Evolutionary conservation across 1,140 invertebrate genomes (phyloP), one percentile per base, ranked within the genome.

Genomic region (Rhyacophila brunnea): DNA sequence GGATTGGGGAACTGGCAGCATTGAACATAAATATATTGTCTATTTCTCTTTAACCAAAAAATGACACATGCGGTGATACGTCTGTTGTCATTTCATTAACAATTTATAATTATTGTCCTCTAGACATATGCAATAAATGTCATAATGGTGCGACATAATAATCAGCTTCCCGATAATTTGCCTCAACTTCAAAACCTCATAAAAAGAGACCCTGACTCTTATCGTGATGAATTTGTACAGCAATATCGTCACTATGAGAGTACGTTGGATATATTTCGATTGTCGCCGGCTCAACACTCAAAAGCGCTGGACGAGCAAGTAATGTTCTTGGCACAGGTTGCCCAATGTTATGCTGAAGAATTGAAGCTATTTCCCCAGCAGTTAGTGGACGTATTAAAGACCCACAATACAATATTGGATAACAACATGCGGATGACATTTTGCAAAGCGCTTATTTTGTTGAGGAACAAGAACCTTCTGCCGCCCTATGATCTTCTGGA

Each of bases 141-240:
- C 23, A 28, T 5, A 28, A 88, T 88, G 86, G 85, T 86, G 60
- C 80, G 87, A 42, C 87, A 91, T 60, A 93, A 93, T 70, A 95
- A 94, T 80, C 91, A 93, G 68, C 74, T 95, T 66, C 91, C 91
- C 0, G 85, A 90, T 68, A 97, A 97, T 82, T 79, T 98, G 60
- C 93, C 94, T 17, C 95, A 98, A 71, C 74, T 99, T 17, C 95
- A 98, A 75, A 98, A 99, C 84, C 78, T 96, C 15, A 95, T 98
- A 18, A 99, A 99, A 80, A 83, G 95, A 65, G 95, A 99, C 84
- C 86, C 94, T 13, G 85, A 85, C 46, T 96, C 94, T 0, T 99
- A 99, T 70, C 90, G 88, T 79, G 94, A 97, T 81, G 96, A 98
- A 84, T 97, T 97, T 74, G 73, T 86, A 18, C 91, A 92, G 64